A percentile compares a stretch with the other conserved stretches of the same genome.
Evolutionary conservation across 2,797 vertebrate species (phyloP).

Genomic region (Yasuhikotakia modesta): DNA sequence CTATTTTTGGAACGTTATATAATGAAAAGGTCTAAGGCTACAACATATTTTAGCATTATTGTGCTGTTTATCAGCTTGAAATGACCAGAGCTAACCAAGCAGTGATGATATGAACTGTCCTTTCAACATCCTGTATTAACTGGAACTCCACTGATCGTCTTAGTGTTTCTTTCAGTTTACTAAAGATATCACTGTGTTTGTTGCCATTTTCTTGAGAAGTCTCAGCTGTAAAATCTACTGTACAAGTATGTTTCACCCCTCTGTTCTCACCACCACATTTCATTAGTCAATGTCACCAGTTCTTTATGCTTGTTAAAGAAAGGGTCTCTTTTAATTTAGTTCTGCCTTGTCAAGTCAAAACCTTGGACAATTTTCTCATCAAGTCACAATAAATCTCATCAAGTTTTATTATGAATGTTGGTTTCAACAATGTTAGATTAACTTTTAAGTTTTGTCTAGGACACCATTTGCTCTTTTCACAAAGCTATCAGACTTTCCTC

Average conservation of each 20-base stretch:
- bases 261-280: background rate
- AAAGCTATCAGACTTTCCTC: slow-evolving; percentile 3
- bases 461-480: slow-evolving; percentile 12
- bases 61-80: background rate
- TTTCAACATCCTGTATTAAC: background rate
- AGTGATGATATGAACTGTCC: background rate
- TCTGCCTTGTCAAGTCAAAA: background rate
- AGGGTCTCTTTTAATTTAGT: background rate
- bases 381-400: no score
- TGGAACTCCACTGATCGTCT: background rate
- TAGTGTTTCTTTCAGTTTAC: background rate
- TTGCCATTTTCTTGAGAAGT: slow-evolving; percentile 1
- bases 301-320: background rate
- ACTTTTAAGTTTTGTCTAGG: background rate
- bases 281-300: slow-evolving; percentile 35
- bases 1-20: no score
- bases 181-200: background rate
- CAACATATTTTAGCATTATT: background rate
- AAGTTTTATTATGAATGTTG: background rate
- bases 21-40: no score
- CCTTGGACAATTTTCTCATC: background rate
- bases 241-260: background rate
- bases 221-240: slow-evolving; percentile 22
- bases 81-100: background rate
- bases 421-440: background rate